These are phyloP conservation scores for Antennarius striatus DNA, from an alignment of 2,113 vertebrate species.

Conservation along the genomic window DNA sequence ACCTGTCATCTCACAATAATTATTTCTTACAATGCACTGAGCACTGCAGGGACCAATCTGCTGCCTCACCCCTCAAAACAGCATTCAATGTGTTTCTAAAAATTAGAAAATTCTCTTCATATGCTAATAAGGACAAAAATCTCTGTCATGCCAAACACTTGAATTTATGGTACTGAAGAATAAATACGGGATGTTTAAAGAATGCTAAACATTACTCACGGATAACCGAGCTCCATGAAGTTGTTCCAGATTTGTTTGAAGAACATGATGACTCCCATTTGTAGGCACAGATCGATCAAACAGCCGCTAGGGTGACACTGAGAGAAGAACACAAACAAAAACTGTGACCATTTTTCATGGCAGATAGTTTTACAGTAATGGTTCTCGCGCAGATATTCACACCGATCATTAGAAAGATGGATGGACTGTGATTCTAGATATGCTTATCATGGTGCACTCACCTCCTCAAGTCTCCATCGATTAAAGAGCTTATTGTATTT, in stretches of 20 bases:
- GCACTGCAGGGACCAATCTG: constrained; percentile 8
- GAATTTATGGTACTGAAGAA: constrained; percentile 8
- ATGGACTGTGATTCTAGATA: not conserved
- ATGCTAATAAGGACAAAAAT: constrained; percentile 31
- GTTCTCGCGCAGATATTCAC: constrained; percentile 15
- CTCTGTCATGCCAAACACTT: constrained; percentile 7
- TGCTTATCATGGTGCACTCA: constrained; percentile 71
- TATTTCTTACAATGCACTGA: constrained; percentile 47
- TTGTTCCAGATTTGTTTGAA: constrained; percentile 99
- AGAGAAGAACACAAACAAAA: constrained; percentile 31
- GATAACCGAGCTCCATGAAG: constrained; percentile 98
- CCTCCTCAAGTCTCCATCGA: constrained; percentile 97
- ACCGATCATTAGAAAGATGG: constrained; percentile 24
- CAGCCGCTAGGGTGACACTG: constrained; percentile 98
- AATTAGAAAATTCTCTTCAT: constrained; percentile 37
- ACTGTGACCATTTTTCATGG: constrained; percentile 32
- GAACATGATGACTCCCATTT: constrained; percentile 99
- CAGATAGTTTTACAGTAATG: not conserved
- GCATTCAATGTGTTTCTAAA: constrained; percentile 40
- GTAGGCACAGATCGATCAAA: constrained; percentile 97
- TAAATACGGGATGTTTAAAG: constrained; percentile 9
- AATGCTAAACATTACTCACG: constrained; percentile 78
- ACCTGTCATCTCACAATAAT: constrained; percentile 51
- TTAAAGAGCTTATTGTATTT: constrained; percentile 99
- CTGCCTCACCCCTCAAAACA: constrained; percentile 6